phyloP scores from a whole-genome alignment of 2,113 vertebrate species.

The Trichechus manatus region DNA sequence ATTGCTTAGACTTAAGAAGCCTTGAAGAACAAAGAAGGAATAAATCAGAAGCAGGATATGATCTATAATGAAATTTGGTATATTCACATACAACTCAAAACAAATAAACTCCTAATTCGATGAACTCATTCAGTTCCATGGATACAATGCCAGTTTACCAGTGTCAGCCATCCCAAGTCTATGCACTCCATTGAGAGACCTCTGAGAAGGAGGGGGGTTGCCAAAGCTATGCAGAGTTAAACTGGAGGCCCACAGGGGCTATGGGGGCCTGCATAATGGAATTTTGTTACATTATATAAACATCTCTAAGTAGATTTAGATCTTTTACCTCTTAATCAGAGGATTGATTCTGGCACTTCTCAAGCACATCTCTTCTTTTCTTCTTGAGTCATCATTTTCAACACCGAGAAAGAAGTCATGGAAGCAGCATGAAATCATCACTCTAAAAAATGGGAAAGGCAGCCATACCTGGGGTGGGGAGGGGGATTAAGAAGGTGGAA shows the following conservation, averaged over 20 bases:
- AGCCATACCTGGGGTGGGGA: background rate
- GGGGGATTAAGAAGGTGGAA: background rate
- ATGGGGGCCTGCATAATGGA: background rate
- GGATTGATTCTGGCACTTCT: background rate
- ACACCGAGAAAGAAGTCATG: background rate
- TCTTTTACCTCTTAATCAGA: background rate
- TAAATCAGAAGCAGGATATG: slow-evolving; percentile 89
- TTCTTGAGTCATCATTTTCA: background rate
- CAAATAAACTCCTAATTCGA: slow-evolving; percentile 89
- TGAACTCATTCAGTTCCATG: slow-evolving; percentile 41
- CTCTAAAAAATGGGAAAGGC: background rate
- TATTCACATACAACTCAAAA: slow-evolving; percentile 87
- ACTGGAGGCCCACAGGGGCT: background rate
- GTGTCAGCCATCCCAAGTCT: background rate
- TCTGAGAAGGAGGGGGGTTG: accelerated
- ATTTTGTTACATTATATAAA: background rate
- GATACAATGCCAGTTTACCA: background rate
- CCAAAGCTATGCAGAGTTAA: background rate
- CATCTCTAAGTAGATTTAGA: background rate
- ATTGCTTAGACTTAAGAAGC: slow-evolving; percentile 91
- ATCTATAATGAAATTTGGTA: slow-evolving; percentile 90
- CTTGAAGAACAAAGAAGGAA: slow-evolving; percentile 91
- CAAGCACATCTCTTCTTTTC: background rate
- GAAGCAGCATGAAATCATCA: background rate
- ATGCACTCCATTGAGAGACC: background rate